Base-by-base conservation (phyloP, 2,113 vertebrate species). In the Telmatochromis sp. region DNA sequence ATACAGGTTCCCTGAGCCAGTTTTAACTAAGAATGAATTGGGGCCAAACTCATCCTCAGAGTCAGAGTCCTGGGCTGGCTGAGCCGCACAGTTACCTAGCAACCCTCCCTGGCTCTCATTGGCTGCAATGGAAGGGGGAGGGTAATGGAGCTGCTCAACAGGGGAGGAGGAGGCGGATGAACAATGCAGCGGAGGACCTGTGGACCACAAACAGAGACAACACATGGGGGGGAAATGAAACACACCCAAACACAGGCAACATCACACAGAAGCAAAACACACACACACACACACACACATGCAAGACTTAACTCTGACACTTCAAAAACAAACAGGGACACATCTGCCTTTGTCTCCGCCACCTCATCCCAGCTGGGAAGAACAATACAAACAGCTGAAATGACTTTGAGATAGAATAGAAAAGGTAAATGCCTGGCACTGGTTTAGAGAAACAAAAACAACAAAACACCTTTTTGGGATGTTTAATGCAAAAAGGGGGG, bases 1-100 rank as follows among this genome's bases (percentile, higher is more conserved):
- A 94, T 96, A 97, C 95, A 97, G 96, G 96, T 96, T 98, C 95
- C 97, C 97, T 95, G 98, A 98, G 97, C 97, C 98, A 96, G 97
- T 98, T 97, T 97, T 97, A 98, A 97, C 98, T 98, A 98, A 97
- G 98, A 99, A 98, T 94, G 98, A 98, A 97, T 97, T 97, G 94
- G 98, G 97, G 96, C 97, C 97, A 98, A 98, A 98, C 97, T 98
- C 98, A 97, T 98, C 98, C 93, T 99, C 98, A 96, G 98, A 98
- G 96, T 99, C 98, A 96, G 98, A 98, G 97, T 97, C 97, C 96
- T 96, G 97, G 97, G 97, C 96, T 97, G 97, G 97, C 97, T 97
- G 98, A 97, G 97, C 97, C 96, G 95, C 97, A 95, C 97, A 97
- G 97, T 98, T 98, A 97, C 98, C 97, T 98, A 98, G 98, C 97